These are phyloP conservation scores for Ophion ellenae DNA, from an alignment of 2,888 invertebrate species.

Conservation along the genomic window DNA sequence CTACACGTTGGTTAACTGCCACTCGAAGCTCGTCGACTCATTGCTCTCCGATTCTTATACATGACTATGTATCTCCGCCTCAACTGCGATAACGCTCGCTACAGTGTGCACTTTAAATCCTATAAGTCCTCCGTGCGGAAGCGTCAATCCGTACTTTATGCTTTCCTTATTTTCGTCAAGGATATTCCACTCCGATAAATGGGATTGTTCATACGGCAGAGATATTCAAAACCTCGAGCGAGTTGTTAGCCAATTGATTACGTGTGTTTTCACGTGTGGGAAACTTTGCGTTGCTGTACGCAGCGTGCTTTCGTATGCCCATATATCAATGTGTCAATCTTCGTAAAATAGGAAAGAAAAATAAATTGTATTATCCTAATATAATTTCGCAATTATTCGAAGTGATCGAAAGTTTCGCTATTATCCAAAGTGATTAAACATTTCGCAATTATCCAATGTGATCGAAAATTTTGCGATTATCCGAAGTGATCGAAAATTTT, in stretches of 20 bases:
- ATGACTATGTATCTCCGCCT: conserved; percentile 15
- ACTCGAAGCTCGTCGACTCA: not conserved
- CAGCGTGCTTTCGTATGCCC: not conserved
- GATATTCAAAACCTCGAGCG: not conserved
- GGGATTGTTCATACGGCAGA: not conserved
- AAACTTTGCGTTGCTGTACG: not conserved
- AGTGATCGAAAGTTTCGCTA: too few relatives aligned
- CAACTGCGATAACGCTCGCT: conserved; percentile 30
- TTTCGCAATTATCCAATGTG: too few relatives aligned
- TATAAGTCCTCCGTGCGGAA: not conserved
- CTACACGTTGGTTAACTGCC: not conserved
- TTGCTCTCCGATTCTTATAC: not conserved
- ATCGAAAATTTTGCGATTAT: too few relatives aligned
- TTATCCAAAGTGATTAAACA: too few relatives aligned
- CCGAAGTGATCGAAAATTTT: too few relatives aligned
- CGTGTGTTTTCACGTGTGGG: not conserved
- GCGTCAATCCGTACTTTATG: not conserved
- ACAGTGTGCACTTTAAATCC: conserved; percentile 5
- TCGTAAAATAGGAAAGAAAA: too few relatives aligned
- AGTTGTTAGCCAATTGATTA: not conserved
- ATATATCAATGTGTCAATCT: not conserved
- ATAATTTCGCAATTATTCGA: too few relatives aligned
- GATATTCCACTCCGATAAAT: not conserved
- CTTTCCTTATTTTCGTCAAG: not conserved
- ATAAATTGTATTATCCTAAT: too few relatives aligned